Percentiles rank a stretch among this genome's conserved stretches.
These are phyloP conservation scores for Cataglyphis albicans DNA, from an alignment of 2,888 invertebrate species.

Conservation along the genomic window DNA sequence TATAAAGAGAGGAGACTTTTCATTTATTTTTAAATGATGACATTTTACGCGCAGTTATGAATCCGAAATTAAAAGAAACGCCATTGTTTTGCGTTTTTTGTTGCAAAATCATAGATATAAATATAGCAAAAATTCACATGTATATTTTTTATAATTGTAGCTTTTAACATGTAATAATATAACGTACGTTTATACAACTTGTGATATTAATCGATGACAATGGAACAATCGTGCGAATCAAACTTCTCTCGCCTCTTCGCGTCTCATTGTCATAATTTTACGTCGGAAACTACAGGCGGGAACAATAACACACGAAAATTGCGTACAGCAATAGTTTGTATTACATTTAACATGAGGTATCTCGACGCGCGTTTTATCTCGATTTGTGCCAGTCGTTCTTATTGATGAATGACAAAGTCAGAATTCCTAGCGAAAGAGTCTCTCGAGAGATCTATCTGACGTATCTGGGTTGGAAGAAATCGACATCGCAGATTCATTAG, in stretches of 20 bases:
- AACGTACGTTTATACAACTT: not conserved
- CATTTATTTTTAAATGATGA: not conserved
- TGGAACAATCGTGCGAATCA: not conserved
- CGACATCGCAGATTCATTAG: slow-evolving; percentile 5
- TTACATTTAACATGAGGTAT: slow-evolving; percentile 29
- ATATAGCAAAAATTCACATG: not conserved
- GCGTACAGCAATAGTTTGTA: not conserved
- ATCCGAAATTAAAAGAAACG: not conserved
- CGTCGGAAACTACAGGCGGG: not conserved
- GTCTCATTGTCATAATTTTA: not conserved
- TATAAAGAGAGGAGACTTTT: not conserved
- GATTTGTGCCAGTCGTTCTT: not conserved
- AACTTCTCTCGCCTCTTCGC: not conserved
- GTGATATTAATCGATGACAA: not conserved
- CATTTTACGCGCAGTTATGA: not conserved
- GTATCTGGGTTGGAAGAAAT: slow-evolving; percentile 59
- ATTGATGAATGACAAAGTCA: slow-evolving; percentile 60
- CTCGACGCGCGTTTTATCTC: not conserved
- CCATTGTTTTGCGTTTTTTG: not conserved
- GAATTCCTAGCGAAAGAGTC: slow-evolving; percentile 48
- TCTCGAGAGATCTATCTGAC: slow-evolving; percentile 54
- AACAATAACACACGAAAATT: not conserved
- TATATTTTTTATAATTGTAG: not conserved
- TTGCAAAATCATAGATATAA: not conserved
- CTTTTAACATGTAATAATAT: not conserved